phyloP scores from a whole-genome alignment of 2,888 invertebrate species.

The Copidosoma aretas region DNA sequence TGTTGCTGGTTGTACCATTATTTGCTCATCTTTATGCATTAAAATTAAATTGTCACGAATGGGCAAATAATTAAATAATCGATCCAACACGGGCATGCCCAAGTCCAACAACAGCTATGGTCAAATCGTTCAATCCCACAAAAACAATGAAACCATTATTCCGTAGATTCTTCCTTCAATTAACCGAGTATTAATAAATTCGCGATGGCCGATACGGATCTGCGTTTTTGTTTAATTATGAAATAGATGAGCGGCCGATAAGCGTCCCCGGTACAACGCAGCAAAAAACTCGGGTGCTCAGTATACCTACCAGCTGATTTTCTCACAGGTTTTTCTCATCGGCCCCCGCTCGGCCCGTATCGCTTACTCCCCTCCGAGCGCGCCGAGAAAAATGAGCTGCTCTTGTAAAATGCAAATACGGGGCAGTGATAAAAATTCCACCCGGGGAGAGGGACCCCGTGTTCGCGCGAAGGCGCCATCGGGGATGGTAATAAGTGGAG shows the following conservation, averaged over 20 bases:
- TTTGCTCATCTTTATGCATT: neutral
- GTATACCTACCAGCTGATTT: neutral
- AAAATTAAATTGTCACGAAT: too few species aligned
- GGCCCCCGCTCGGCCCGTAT: conserved; percentile 7
- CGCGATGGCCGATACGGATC: neutral
- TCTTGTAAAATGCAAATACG: conserved; percentile 38
- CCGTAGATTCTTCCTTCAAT: too few species aligned
- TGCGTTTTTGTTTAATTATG: neutral
- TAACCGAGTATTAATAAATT: neutral
- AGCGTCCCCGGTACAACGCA: neutral
- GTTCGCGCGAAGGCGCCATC: neutral
- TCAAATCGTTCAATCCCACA: too few species aligned
- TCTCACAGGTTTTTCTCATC: conserved; percentile 10
- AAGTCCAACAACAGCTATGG: too few species aligned
- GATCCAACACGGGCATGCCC: too few species aligned
- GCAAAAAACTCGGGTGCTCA: neutral
- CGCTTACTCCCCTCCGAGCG: neutral
- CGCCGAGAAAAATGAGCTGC: conserved; percentile 23
- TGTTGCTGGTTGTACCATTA: too few species aligned
- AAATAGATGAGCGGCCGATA: neutral
- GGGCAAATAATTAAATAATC: neutral
- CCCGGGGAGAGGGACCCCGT: neutral
- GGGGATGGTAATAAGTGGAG: conserved; percentile 26
- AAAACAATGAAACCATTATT: too few species aligned
- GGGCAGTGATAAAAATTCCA: conserved; percentile 28